Evolutionary conservation across 2,888 invertebrate genomes (phyloP), one percentile per base, ranked within the genome.

Genomic region (Lucinisca nassula): DNA sequence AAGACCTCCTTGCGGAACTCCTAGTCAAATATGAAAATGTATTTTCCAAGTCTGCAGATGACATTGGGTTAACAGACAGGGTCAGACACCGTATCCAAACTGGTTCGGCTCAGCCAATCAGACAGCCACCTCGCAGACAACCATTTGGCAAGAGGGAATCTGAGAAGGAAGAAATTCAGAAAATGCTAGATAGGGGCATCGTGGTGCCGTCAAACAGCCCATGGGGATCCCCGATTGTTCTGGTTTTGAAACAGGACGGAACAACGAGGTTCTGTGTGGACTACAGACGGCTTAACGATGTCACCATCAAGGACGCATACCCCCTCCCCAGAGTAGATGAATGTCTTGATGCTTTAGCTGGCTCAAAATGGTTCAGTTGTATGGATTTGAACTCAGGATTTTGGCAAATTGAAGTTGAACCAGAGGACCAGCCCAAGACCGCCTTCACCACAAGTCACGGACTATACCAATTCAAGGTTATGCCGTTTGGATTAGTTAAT

Each of bases 201-300:
- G 85, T 89, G 30, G 87, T 88, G 55, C 83, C 83, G 21, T 88
- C 88, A 14, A 79, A 58, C 2, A 88, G 84, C 77, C 79, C 91
- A 14, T 92, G 90, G 88, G 58, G 79, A 6, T 85, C 85, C 1
- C 87, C 85, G n/a, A 67, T 91, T 0, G 91, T 91, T 3, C 77
- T 90, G 0, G 86, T 90, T 0, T 35, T 49, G 0, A 90, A 91
- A 80, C 83, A 84, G 45, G 82, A 89, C 75, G 85, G 87, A 24
- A 73, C 55, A 2, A 49, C 67, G 21, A 38, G 90, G 38, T 84
- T 88, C n/a, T 92, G 91, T 37, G 81, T 74, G 32, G 81, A 85
- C 45, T 85, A 85, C 24, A 30, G 81, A 27, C 38, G 35, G 12
- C 77, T 88, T 4, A 88, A 85, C 51, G 88, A 85, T 4, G 82